Base-by-base conservation (phyloP, 30 jellyfish, hydroid and myxozoan genomes). In the Hydractinia echinata region DNA sequence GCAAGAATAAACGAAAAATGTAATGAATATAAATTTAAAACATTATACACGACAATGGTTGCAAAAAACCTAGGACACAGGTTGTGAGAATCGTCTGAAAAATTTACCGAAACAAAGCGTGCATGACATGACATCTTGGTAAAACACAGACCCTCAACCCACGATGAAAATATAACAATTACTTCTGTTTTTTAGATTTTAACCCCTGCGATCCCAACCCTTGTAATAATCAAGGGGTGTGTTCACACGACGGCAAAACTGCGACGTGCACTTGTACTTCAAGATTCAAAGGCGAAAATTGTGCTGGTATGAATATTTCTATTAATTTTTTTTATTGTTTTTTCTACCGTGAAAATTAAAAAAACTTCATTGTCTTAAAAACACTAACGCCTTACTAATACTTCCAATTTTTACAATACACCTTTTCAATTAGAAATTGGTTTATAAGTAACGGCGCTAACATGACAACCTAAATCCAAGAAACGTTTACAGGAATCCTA, bases 141-240 rank as follows among this genome's bases (percentile, higher is more conserved):
- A 11, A 11, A 13, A 18, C 16, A 58, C 16, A 58, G 69, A 13
- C 69, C 19, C 1, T 18, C 2, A 13, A 58, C 19, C 19, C 3
- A 58, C 68, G 10, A 56, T 56, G 68, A 56, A 3, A 58, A 13
- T 58, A 0, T 11, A 13, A 18, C 19, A 11, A 11, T 30, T 30
- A 30, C 44, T 58, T 58, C 15, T 11, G 2, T 58, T 58, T 18
- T 71, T 15, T 18, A 77, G 76, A 77, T 6, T 77, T 77, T 61
- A 77, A 54, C 52, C 85, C 85, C 5, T 77, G 85, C 52, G 76
- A 55, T 15, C 85, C 85, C n/a, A 77, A 55, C 82, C 85, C 85
- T 10, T 77, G 85, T n/a, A 77, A 54, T 16, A 77, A 77, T 14
- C 77, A 60, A 21, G 85, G 79, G 14, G 60, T 18, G 7, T 77